Evolutionary conservation across 30 jellyfish, hydroid and myxozoan species (phyloP).

Genomic region (Phacellophora camtschatica): DNA sequence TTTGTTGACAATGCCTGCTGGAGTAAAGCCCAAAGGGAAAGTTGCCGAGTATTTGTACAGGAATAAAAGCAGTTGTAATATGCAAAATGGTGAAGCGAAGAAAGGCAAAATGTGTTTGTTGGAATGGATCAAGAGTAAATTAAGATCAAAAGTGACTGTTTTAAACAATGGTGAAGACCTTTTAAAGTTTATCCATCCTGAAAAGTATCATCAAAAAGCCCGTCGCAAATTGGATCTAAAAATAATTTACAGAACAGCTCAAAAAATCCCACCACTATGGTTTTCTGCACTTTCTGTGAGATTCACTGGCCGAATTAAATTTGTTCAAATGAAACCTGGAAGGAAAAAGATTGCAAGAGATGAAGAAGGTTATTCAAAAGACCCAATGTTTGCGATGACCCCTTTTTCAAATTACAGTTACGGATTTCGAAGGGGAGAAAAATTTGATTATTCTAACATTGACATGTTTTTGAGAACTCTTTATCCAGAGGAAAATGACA

Average conservation of each 20-base stretch:
- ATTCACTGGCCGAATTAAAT: slow-evolving; percentile 87
- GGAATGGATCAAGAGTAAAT: slow-evolving; percentile 73
- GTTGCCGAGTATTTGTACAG: slow-evolving; percentile 64
- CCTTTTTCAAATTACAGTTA: slow-evolving; percentile 63
- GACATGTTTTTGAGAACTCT: slow-evolving; percentile 80
- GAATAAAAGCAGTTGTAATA: slow-evolving; percentile 21
- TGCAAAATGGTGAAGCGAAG: slow-evolving; percentile 10
- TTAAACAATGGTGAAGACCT: slow-evolving; percentile 33
- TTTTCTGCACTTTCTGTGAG: slow-evolving; percentile 85
- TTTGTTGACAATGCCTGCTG: slow-evolving; percentile 86
- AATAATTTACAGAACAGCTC: slow-evolving; percentile 41
- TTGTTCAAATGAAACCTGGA: slow-evolving; percentile 58
- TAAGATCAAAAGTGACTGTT: slow-evolving; percentile 55
- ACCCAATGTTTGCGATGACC: slow-evolving; percentile 22
- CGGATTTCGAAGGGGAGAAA: slow-evolving; percentile 75
- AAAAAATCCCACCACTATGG: slow-evolving; percentile 63
- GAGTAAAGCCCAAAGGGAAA: slow-evolving; percentile 79
- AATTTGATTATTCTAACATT: slow-evolving; percentile 62
- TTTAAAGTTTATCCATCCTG: neutral
- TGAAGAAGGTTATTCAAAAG: neutral
- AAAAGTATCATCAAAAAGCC: neutral
- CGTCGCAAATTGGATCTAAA: slow-evolving; percentile 10
- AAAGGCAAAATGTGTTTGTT: slow-evolving; percentile 30
- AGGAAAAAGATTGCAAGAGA: neutral
- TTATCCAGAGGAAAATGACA: slow-evolving; percentile 93